A percentile compares a stretch with the other conserved stretches of the same genome.
These are phyloP conservation scores for Nephrotoma appendiculata DNA, from an alignment of 2,888 invertebrate genomes.

Conservation along the genomic window DNA sequence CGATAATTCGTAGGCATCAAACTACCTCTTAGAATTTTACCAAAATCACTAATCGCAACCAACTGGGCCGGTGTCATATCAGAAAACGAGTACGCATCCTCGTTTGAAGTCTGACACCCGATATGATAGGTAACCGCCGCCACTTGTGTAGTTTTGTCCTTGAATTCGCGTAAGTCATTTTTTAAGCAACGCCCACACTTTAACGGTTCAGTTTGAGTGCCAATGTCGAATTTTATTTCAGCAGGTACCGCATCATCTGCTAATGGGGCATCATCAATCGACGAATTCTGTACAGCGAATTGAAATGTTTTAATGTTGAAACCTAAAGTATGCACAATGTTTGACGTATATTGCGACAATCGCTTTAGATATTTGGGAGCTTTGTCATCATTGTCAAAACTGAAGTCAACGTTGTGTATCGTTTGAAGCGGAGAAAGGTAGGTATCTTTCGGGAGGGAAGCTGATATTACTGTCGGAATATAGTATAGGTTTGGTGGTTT, in stretches of 20 bases:
- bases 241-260: not conserved
- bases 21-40: not conserved
- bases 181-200: not conserved
- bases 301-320: not conserved
- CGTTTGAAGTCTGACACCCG: not conserved
- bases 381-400: not conserved
- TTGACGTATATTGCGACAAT: not conserved
- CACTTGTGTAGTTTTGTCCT: not conserved
- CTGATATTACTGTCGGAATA: not conserved
- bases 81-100: not conserved
- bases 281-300: not conserved
- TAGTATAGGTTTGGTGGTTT: not conserved
- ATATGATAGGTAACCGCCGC: not conserved
- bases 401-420: not conserved
- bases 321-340: not conserved
- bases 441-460: not conserved
- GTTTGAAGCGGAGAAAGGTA: not conserved
- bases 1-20: not conserved
- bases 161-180: not conserved
- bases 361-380: not conserved
- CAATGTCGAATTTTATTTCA: not conserved
- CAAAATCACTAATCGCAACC: slow-evolving; percentile 6
- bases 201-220: not conserved
- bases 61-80: slow-evolving; percentile 7
- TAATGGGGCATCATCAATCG: not conserved